Base-by-base conservation (phyloP, 2,113 vertebrate genomes). In the Limanda limanda region DNA sequence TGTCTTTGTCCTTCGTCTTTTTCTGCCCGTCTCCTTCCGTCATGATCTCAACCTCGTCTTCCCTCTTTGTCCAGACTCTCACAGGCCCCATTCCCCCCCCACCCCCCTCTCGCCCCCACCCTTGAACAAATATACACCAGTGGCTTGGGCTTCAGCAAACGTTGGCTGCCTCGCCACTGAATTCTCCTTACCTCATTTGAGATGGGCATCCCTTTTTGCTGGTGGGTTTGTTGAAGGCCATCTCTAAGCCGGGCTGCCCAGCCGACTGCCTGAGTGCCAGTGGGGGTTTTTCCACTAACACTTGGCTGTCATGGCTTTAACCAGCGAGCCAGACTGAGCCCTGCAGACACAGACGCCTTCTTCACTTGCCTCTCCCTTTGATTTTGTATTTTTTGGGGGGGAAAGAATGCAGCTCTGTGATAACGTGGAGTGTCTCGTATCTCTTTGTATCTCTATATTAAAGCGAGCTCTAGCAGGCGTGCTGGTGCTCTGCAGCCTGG, bases 101-200 rank as follows among this genome's bases (percentile, higher is more conserved):
- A 58, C 55, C 71, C 14, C 57, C 57, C 25, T 3, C 25, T 3
- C 25, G 3, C 25, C 25, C 25, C 25, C 25, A 27, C 25, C 25
- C 25, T 82, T 91, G 68, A 90, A 83, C 87, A 90, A 93, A 93
- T 90, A 92, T 76, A 90, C 88, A 89, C 76, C 75, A 66, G 79
- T 85, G 87, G 79, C 85, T 90, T 80, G 64, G 73, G 71, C 74
- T 88, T 83, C 59, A 59, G 84, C 72, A 85, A 88, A 89, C 63
- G 76, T 75, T 88, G 89, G 82, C 89, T 79, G 75, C 83, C 79
- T 88, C 79, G 79, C 82, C 86, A 84, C 79, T 87, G 59, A 91
- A 89, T 91, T 83, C 83, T 79, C 83, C 74, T 68, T 79, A 79
- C 86, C 83, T 87, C 81, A 80, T 84, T 80, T 83, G 77, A 83